Base-by-base conservation (phyloP, 2,888 invertebrate species). In the Chrysolina americana region DNA sequence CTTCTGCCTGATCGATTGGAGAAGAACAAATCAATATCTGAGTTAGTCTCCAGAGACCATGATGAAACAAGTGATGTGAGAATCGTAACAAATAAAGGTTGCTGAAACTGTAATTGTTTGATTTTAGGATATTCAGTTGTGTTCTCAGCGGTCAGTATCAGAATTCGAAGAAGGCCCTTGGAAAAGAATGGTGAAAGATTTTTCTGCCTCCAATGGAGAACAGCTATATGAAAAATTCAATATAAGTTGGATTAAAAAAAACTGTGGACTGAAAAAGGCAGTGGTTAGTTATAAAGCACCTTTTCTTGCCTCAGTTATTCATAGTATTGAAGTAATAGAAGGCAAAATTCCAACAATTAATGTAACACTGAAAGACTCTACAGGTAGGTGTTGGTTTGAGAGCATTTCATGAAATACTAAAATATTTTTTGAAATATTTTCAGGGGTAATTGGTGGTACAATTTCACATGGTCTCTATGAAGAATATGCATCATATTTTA, bases 401-500 rank as follows among this genome's bases (percentile, higher is more conserved):
- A 11, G 1, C 17, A 1, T 41, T 36, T 15, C n/a, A 69, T 36
- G 23, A 19, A 10, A 48, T 28, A 59, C 17, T 36, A 28, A 19
- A n/a, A 48, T 28, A 59, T n/a, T 41, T 62, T 66, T n/a, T n/a
- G n/a, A 72, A 70, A 21, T 59, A 53, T 65, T 83, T 83, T 76
- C 70, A 86, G 86, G 85, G 21, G 82, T 82, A 41, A 86, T 87
- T 41, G 81, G 83, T 56, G 86, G 82, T 15, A 83, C 83, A n/a
- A 81, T 87, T 41, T 63, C 82, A n/a, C 75, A 83, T 62, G 84
- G 82, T 69, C 78, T 86, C 2, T 86, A 85, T 73, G 82, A 85
- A 69, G 81, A 85, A 74, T 81, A 84, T 72, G 69, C 73, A 1
- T 74, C 80, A 62, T 73, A 78, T 63, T 79, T 87, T 41, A 80